phyloP scores from a whole-genome alignment of 2,113 vertebrate genomes.

The Hemicordylus capensis region DNA sequence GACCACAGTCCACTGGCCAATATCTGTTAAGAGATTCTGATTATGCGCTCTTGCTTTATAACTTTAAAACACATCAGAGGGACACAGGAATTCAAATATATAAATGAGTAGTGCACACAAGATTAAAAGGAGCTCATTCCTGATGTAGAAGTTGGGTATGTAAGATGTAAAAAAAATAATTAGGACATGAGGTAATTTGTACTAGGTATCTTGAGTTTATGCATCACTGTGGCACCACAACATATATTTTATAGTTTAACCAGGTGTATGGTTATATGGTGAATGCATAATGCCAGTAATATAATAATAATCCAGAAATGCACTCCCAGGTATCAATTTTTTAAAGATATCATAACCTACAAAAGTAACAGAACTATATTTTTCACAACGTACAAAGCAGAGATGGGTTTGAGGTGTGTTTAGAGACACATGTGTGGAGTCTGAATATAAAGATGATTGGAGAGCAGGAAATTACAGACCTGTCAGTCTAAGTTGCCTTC shows the following conservation, averaged over 20 bases:
- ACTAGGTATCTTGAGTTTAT: neutral
- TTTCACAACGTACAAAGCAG: neutral
- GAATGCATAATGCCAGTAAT: neutral
- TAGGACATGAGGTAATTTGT: neutral
- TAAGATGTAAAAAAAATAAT: neutral
- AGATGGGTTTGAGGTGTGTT: neutral
- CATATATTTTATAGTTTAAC: neutral
- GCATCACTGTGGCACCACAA: neutral
- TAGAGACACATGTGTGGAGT: neutral
- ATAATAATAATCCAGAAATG: no score
- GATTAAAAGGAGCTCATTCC: neutral
- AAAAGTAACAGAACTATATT: neutral
- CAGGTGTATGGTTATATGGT: neutral
- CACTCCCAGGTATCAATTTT: neutral
- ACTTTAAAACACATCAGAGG: slow-evolving; percentile 1
- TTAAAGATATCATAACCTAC: neutral
- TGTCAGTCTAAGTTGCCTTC: neutral
- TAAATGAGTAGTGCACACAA: neutral
- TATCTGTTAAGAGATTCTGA: neutral
- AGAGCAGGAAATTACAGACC: neutral
- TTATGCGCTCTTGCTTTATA: neutral
- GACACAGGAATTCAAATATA: neutral
- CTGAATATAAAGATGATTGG: neutral
- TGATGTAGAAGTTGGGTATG: neutral
- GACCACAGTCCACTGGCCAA: neutral